Evolutionary conservation across 1,140 invertebrate genomes (phyloP).

Genomic region (Idris sp.): DNA sequence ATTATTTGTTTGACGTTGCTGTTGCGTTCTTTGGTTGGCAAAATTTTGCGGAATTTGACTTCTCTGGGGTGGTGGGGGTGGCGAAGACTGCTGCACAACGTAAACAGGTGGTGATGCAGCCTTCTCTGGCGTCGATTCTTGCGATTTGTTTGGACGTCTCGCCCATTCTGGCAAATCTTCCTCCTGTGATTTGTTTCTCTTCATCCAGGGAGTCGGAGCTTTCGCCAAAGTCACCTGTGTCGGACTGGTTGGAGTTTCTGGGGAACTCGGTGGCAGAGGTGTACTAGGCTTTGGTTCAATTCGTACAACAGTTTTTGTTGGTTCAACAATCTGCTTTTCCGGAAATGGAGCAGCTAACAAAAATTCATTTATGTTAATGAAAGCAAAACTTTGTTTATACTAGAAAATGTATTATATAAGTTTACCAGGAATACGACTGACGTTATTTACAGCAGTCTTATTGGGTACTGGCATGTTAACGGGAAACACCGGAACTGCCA

Average conservation of each 20-base stretch:
- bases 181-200: conserved; percentile 73
- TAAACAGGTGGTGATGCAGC: conserved; percentile 48
- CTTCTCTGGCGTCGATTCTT: conserved; percentile 59
- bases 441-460: conserved; percentile 64
- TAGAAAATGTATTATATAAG: background rate
- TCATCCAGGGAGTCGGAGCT: conserved; percentile 81
- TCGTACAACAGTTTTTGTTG: conserved; percentile 53
- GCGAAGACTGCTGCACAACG: conserved; percentile 63
- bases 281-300: conserved; percentile 65
- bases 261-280: conserved; percentile 64
- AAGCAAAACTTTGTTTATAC: background rate
- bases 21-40: conserved; percentile 53
- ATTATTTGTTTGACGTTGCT: conserved; percentile 31
- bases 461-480: conserved; percentile 77
- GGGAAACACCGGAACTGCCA: conserved; percentile 85
- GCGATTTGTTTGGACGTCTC: conserved; percentile 64
- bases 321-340: conserved; percentile 55
- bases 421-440: conserved; percentile 66
- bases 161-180: conserved; percentile 77
- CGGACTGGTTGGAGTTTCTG: conserved; percentile 76
- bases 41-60: conserved; percentile 66
- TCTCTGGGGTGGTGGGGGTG: conserved; percentile 79
- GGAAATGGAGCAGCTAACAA: conserved; percentile 35
- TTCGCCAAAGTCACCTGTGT: conserved; percentile 76
- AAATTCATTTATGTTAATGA: too few species aligned